phyloP scores from a whole-genome alignment of 1,140 invertebrate species.

The Drosophila prosaltans region DNA sequence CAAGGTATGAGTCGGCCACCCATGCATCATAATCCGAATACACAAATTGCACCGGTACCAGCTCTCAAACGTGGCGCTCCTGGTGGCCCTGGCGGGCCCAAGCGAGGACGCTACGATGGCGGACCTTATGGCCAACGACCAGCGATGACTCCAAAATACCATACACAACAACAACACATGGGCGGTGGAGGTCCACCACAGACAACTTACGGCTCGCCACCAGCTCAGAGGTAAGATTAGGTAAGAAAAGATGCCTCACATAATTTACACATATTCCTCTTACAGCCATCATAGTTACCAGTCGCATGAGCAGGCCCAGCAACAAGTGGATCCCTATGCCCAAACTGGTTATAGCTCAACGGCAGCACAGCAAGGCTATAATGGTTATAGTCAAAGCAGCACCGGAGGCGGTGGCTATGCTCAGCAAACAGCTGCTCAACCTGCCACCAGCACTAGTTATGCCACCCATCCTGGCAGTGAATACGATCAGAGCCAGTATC shows the following conservation, averaged over 20 bases:
- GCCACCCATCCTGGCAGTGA: slow-evolving; percentile 63
- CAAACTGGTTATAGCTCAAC: slow-evolving; percentile 70
- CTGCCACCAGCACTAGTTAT: slow-evolving; percentile 71
- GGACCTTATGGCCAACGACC: slow-evolving; percentile 78
- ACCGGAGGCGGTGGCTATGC: slow-evolving; percentile 64
- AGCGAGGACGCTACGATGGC: slow-evolving; percentile 78
- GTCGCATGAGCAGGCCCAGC: slow-evolving; percentile 76
- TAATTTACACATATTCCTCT: not conserved
- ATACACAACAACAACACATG: slow-evolving; percentile 71
- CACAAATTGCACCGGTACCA: slow-evolving; percentile 81
- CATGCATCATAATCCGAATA: slow-evolving; percentile 81
- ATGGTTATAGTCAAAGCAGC: slow-evolving; percentile 74
- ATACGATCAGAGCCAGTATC: slow-evolving; percentile 82
- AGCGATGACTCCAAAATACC: slow-evolving; percentile 76
- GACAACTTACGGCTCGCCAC: slow-evolving; percentile 65
- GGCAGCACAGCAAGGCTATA: slow-evolving; percentile 69
- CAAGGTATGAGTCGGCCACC: slow-evolving; percentile 80
- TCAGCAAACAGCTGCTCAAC: slow-evolving; percentile 47
- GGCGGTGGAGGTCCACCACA: slow-evolving; percentile 50
- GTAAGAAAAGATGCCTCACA: not conserved
- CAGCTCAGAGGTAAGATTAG: slow-evolving; percentile 65
- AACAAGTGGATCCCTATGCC: slow-evolving; percentile 78
- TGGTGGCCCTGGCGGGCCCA: slow-evolving; percentile 77
- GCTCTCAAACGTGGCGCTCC: slow-evolving; percentile 81
- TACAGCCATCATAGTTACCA: slow-evolving; percentile 76